Base-by-base conservation (phyloP, 2,113 vertebrate genomes). In the Amphiprion percula region DNA sequence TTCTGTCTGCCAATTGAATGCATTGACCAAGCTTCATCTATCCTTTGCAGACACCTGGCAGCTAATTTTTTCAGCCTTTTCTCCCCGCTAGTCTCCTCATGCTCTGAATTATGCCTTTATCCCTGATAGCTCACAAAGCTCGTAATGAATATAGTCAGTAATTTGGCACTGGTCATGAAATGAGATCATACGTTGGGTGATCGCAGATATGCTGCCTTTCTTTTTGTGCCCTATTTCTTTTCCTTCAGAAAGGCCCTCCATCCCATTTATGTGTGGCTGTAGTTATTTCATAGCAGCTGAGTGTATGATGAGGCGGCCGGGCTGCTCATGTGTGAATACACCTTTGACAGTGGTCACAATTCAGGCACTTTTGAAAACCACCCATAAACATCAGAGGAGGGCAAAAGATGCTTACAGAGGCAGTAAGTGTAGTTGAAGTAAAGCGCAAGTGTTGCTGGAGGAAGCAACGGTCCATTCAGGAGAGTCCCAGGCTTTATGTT, bases 321-420 rank as follows among this genome's bases (percentile, higher is more conserved):
- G 47, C 65, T 53, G 67, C 76, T 86, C 72, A 81, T 86, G 84
- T 90, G 88, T 90, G 88, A 93, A 89, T 75, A 79, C 76, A 75
- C 77, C 61, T 70, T 82, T 58, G 88, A 86, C 90, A 77, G 63
- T 55, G 71, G 71, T 84, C 80, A 88, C 91, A 89, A 89, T 84
- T 91, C 88, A 86, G 82, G 56, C 73, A 52, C 79, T 82, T 87
- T 49, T 77, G 60, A 88, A 71, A 87, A 79, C 44, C 15, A 2
- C 79, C 84, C 72, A 88, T 91, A 88, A 90, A 92, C 86, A 92
- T 90, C 47, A 1, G 53, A 5, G 61, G 73, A 79, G 74, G 74
- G 82, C 76, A 67, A 82, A 89, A 88, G 86, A 89, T 90, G 91
- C 91, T 92, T 90, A 88, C 84, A 74, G 82, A 85, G 74, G 87